These are phyloP conservation scores for Sylvietta virens DNA, from an alignment of 2,113 vertebrate species.

Conservation along the genomic window DNA sequence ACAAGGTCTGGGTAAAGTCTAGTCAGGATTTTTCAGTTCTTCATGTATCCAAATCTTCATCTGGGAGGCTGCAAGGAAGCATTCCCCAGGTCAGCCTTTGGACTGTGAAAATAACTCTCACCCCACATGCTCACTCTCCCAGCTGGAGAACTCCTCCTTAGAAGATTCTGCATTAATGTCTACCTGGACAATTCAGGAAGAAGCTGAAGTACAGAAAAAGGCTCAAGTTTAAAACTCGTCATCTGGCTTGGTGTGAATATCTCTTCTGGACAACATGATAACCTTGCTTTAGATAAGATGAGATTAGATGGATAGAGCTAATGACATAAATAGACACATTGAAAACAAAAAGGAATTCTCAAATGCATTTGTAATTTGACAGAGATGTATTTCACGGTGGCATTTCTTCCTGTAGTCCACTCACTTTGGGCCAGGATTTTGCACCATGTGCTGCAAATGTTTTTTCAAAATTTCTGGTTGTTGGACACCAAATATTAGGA, in stretches of 20 bases:
- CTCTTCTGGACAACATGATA: not conserved
- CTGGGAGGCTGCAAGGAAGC: not conserved
- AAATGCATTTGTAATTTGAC: not conserved
- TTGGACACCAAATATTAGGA: not conserved
- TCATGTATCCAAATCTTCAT: not conserved
- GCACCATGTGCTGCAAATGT: not conserved
- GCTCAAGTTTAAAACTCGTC: not conserved
- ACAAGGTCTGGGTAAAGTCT: conserved; percentile 20
- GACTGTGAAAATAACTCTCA: not conserved
- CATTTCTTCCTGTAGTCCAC: not conserved
- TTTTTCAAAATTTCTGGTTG: not conserved
- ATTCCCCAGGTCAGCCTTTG: not conserved
- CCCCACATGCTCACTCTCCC: not conserved
- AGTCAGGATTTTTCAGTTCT: not conserved
- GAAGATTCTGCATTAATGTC: not conserved
- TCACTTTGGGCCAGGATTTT: not conserved
- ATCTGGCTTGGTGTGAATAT: not conserved
- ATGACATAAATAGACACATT: not conserved
- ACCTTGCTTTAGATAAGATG: not conserved
- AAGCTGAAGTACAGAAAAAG: not conserved
- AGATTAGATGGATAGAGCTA: not conserved
- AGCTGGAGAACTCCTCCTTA: not conserved
- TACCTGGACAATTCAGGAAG: not conserved
- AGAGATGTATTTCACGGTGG: not conserved
- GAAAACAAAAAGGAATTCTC: not conserved